These are phyloP conservation scores for Armadillidium nasatum DNA, from an alignment of 1,140 invertebrate genomes.

Conservation along the genomic window DNA sequence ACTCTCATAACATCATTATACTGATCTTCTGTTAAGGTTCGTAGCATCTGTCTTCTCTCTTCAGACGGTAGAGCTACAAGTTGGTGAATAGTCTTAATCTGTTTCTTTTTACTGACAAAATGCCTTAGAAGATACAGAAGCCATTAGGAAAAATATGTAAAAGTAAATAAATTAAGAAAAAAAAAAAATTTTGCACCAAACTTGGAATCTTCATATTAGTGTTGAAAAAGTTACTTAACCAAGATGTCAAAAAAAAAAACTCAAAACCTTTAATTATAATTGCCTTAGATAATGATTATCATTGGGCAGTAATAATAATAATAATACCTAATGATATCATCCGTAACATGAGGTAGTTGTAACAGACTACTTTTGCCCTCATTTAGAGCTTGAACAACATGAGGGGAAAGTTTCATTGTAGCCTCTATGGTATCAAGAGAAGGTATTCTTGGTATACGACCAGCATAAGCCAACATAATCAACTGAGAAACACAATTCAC, in stretches of 20 bases:
- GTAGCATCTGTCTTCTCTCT: slow-evolving; percentile 76
- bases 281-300: too few species aligned
- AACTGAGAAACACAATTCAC: slow-evolving; percentile 90
- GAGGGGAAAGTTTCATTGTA: slow-evolving; percentile 92
- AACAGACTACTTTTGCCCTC: slow-evolving; percentile 86
- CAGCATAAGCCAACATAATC: slow-evolving; percentile 82
- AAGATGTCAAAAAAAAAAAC: too few species aligned
- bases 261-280: too few species aligned
- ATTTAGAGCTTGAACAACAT: slow-evolving; percentile 96
- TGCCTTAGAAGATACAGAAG: slow-evolving; percentile 13
- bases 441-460: slow-evolving; percentile 74
- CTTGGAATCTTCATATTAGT: too few species aligned
- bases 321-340: slow-evolving; percentile 90
- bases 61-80: slow-evolving; percentile 82
- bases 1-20: slow-evolving; percentile 81
- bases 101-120: slow-evolving; percentile 51
- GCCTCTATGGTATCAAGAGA: slow-evolving; percentile 94
- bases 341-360: slow-evolving; percentile 91
- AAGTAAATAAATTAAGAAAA: too few species aligned
- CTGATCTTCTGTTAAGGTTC: slow-evolving; percentile 78
- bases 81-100: slow-evolving; percentile 79
- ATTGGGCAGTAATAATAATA: too few species aligned
- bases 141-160: neutral
- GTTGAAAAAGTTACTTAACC: too few species aligned
- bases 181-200: too few species aligned